A percentile compares a stretch with the other conserved stretches of the same genome.
These are phyloP conservation scores for Pachymerium ferrugineum DNA, from an alignment of 2,888 invertebrate genomes.

Conservation along the genomic window DNA sequence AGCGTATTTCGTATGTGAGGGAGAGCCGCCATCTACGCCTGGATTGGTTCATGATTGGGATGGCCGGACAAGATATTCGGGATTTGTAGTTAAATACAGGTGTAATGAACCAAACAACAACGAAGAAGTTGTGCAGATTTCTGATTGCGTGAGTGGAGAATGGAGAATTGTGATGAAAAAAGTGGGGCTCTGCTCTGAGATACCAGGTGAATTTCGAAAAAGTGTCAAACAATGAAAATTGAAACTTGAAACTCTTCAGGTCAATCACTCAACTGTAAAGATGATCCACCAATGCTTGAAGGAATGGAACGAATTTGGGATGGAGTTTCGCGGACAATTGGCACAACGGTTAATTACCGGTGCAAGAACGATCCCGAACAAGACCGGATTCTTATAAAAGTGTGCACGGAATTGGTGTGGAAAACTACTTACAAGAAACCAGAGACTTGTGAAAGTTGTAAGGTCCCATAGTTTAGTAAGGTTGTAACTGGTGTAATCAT, in stretches of 20 bases:
- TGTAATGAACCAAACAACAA: background rate
- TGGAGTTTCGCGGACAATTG: background rate
- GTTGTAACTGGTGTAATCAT: no score
- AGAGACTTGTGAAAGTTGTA: background rate
- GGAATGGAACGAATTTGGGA: background rate
- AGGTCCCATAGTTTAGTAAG: background rate
- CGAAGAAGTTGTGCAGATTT: background rate
- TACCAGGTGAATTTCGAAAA: no score
- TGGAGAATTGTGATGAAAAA: background rate
- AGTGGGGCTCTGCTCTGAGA: background rate
- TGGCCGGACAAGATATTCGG: background rate
- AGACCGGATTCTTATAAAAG: background rate
- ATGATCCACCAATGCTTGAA: background rate
- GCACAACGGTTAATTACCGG: background rate
- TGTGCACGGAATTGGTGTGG: background rate
- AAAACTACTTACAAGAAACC: background rate
- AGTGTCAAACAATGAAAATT: no score
- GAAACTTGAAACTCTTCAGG: no score
- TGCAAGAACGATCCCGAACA: background rate
- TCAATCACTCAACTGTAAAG: no score
- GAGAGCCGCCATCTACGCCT: background rate
- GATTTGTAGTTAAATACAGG: background rate
- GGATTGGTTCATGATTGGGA: background rate
- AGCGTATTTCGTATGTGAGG: background rate
- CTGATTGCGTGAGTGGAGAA: background rate